Percentiles rank a stretch among this genome's conserved stretches.
Evolutionary conservation across 2,888 invertebrate genomes (phyloP).

Genomic region (Diarsia dahlii): DNA sequence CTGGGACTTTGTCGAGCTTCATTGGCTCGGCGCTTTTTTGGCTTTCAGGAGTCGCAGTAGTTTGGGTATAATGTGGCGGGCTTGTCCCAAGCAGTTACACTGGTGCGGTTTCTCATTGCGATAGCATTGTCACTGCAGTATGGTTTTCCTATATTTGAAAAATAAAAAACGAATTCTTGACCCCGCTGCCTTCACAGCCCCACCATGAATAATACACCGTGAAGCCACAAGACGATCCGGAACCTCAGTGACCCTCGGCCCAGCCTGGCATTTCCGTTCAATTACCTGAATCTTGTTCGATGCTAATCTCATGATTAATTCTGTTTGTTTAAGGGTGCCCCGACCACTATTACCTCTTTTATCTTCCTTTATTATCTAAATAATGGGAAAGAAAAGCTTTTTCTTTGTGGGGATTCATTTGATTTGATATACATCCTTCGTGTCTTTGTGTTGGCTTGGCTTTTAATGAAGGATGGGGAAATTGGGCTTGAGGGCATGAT

Average conservation of each 20-base stretch:
- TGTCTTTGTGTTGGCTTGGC: constrained; percentile 5
- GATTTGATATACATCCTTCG: constrained; percentile 27
- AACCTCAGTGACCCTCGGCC: constrained; percentile 69
- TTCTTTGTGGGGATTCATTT: constrained; percentile 13
- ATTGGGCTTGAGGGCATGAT: background rate
- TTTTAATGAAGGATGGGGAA: constrained; percentile 19
- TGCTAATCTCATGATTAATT: constrained; percentile 69
- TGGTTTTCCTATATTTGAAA: too few relatives aligned
- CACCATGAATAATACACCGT: constrained; percentile 53
- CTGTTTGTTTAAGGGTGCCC: constrained; percentile 50
- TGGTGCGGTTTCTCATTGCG: too few relatives aligned
- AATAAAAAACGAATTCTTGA: background rate
- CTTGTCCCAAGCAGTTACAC: too few relatives aligned
- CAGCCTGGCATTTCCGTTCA: constrained; percentile 70
- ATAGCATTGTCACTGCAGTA: too few relatives aligned
- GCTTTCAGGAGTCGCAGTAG: too few relatives aligned
- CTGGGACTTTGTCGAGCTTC: too few relatives aligned
- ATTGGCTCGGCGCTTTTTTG: too few relatives aligned
- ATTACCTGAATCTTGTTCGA: constrained; percentile 70
- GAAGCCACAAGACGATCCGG: constrained; percentile 58
- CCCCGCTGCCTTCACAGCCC: constrained; percentile 40
- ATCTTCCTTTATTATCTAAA: constrained; percentile 23
- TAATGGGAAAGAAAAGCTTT: constrained; percentile 10
- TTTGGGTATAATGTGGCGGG: too few relatives aligned
- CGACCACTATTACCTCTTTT: constrained; percentile 20